Conservation (phyloP, 2,797 vertebrate genomes). For the Orestias chungarensis region DNA sequence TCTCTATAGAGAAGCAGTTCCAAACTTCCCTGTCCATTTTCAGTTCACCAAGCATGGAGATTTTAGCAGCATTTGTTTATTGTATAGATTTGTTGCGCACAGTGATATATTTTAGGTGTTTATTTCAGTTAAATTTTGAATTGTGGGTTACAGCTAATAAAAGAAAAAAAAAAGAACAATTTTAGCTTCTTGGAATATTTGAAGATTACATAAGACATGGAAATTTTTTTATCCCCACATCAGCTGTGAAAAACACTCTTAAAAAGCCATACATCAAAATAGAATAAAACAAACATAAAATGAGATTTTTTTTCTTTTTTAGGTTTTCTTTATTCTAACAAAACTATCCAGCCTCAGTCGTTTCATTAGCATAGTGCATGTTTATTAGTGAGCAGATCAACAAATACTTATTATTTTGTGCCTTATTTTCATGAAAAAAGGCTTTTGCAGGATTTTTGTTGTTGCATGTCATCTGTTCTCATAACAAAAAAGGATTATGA, state of each 20-base stretch:
- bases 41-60: background rate
- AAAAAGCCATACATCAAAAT: background rate
- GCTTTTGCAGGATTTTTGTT: conserved; percentile 11
- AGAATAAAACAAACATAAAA: background rate
- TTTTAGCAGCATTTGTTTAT: background rate
- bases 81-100: background rate
- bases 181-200: background rate
- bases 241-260: background rate
- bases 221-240: background rate
- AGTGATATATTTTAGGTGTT: background rate
- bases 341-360: background rate
- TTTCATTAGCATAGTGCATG: background rate
- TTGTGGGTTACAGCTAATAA: background rate
- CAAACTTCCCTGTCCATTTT: background rate
- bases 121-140: background rate
- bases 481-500: conserved; percentile 60
- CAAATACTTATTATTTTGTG: background rate
- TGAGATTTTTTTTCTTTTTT: background rate
- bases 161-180: background rate
- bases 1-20: background rate
- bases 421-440: background rate
- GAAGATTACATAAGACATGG: background rate
- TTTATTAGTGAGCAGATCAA: background rate
- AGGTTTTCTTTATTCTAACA: background rate
- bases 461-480: conserved; percentile 21